phyloP scores from a whole-genome alignment of 2,797 vertebrate species.

The Xenops minutus region DNA sequence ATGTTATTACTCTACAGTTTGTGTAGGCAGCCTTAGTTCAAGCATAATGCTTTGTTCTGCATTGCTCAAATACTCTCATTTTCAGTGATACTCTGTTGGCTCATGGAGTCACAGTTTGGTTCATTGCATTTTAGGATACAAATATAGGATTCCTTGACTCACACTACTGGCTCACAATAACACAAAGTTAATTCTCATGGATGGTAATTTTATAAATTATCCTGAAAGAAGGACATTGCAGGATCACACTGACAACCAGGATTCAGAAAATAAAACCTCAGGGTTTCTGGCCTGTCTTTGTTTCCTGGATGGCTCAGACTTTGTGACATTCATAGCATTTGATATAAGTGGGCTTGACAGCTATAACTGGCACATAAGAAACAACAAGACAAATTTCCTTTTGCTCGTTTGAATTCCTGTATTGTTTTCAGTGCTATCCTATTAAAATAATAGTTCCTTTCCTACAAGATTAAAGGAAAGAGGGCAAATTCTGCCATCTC shows the following conservation, averaged over 20 bases:
- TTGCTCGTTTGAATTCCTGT: not conserved
- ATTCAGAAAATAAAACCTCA: not conserved
- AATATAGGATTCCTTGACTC: not conserved
- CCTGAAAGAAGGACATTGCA: not conserved
- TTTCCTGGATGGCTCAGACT: not conserved
- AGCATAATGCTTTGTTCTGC: not conserved
- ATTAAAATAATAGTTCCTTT: not conserved
- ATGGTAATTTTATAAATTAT: not conserved
- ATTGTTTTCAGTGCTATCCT: not conserved
- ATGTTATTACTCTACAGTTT: not conserved
- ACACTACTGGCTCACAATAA: not conserved
- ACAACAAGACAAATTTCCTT: not conserved
- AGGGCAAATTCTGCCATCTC: not conserved
- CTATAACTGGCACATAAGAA: not conserved
- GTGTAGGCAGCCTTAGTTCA: not conserved
- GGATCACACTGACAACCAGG: not conserved
- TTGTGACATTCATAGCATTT: not conserved
- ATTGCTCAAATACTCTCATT: not conserved
- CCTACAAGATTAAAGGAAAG: not conserved
- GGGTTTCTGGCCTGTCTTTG: not conserved
- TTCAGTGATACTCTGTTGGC: not conserved
- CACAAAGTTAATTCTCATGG: not conserved
- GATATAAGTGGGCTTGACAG: not conserved
- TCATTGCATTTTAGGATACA: not conserved
- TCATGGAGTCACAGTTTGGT: not conserved